Evolutionary conservation across 2,113 vertebrate species (phyloP).

Genomic region (Neoarius graeffei): DNA sequence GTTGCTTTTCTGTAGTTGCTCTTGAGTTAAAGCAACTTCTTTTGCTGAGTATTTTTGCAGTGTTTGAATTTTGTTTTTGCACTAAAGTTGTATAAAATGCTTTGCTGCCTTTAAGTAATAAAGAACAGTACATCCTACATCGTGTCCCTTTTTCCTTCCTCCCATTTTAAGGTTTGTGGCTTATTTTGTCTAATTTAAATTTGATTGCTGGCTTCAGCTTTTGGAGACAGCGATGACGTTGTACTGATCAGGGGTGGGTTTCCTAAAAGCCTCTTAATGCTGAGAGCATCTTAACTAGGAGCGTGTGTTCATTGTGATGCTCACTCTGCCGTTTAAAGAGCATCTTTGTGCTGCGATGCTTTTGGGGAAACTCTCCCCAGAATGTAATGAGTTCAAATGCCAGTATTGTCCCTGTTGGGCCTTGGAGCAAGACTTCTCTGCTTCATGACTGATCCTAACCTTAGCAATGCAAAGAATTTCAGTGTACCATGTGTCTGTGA

Average conservation of each 20-base stretch:
- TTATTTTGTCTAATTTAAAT: no score
- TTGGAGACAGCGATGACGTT: neutral
- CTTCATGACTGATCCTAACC: no score
- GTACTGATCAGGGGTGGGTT: no score
- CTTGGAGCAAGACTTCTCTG: no score
- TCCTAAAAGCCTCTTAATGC: no score
- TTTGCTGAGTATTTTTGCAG: constrained; percentile 55
- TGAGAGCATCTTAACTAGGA: no score
- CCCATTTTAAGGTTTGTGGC: neutral
- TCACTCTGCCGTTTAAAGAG: no score
- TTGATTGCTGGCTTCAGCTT: neutral
- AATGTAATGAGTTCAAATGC: neutral
- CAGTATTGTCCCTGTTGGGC: neutral
- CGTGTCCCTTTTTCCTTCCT: constrained; percentile 45
- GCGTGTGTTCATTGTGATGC: no score
- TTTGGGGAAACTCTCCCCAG: no score
- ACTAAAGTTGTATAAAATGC: constrained; percentile 62
- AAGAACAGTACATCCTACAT: constrained; percentile 56
- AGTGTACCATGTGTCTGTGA: neutral
- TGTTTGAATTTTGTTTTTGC: constrained; percentile 50
- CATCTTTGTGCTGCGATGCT: no score
- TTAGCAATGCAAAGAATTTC: neutral
- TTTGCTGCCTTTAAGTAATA: constrained; percentile 66
- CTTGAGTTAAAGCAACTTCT: constrained; percentile 64
- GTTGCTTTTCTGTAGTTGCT: constrained; percentile 84